A percentile compares a stretch with the other conserved stretches of the same genome.
Conservation (phyloP, 2,888 invertebrate genomes). For the Nezara viridula region DNA sequence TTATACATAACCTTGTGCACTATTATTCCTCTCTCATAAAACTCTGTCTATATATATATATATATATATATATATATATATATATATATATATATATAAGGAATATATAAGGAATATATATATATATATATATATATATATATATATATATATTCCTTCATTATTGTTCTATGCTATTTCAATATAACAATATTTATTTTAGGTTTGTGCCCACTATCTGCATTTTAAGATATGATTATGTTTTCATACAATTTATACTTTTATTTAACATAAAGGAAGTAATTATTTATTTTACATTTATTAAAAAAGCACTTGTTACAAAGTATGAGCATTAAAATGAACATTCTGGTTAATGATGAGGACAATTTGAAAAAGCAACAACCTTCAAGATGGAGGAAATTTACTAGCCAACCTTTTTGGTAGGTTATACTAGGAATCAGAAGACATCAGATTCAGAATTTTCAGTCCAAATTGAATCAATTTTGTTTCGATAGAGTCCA, state of each 20-base stretch:
- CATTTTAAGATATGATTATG: conserved; percentile 58
- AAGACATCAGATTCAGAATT: neutral
- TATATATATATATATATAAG: too few relatives aligned
- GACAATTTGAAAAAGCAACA: neutral
- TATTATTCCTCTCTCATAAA: conserved; percentile 21
- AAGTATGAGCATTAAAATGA: conserved; percentile 59
- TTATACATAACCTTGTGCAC: conserved; percentile 46
- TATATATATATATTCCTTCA: conserved; percentile 38
- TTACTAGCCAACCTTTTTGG: neutral
- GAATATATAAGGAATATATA: too few relatives aligned
- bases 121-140: conserved; percentile 10
- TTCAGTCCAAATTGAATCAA: neutral
- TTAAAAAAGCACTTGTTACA: conserved; percentile 60
- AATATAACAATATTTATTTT: conserved; percentile 46
- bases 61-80: too few relatives aligned
- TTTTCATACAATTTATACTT: conserved; percentile 56
- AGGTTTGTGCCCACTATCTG: conserved; percentile 58
- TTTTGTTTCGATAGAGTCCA: neutral
- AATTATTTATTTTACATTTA: conserved; percentile 57
- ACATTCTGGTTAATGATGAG: conserved; percentile 20
- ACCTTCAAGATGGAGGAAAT: neutral
- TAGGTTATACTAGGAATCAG: neutral
- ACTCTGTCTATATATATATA: conserved; percentile 26
- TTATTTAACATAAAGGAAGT: conserved; percentile 50
- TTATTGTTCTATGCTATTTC: conserved; percentile 51